phyloP scores from a whole-genome alignment of 30 jellyfish, hydroid and myxozoan genomes.

The Aurelia aurita region DNA sequence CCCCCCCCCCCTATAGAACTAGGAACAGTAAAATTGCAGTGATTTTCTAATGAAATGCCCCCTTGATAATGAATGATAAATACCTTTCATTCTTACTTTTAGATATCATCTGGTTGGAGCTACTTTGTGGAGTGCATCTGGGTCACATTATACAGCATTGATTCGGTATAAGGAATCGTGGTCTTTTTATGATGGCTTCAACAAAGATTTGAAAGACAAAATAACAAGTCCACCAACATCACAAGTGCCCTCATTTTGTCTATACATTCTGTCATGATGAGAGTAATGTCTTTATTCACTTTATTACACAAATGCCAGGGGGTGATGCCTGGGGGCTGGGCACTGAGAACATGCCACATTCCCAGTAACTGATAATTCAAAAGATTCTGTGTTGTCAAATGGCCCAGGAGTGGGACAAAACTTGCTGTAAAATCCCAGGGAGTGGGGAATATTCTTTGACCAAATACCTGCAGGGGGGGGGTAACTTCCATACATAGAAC shows the following conservation, averaged over 20 bases:
- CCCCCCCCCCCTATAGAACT: too few species aligned
- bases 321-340: not conserved
- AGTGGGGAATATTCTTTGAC: slow-evolving; percentile 2
- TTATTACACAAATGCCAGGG: not conserved
- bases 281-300: slow-evolving; percentile 12
- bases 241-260: slow-evolving; percentile 52
- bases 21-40: too few species aligned
- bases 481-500: not conserved
- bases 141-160: slow-evolving; percentile 24
- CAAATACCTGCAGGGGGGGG: slow-evolving; percentile 32
- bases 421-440: slow-evolving; percentile 1
- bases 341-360: not conserved
- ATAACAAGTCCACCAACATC: slow-evolving; percentile 39
- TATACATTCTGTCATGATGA: slow-evolving; percentile 18
- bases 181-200: slow-evolving; percentile 46
- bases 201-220: slow-evolving; percentile 37
- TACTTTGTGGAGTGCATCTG: slow-evolving; percentile 42
- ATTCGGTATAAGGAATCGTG: slow-evolving; percentile 39
- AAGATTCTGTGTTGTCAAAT: slow-evolving; percentile 20
- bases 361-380: not conserved
- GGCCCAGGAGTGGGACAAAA: slow-evolving; percentile 21
- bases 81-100: slow-evolving; percentile 12
- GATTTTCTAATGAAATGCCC: too few species aligned
- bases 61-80: slow-evolving; percentile 8
- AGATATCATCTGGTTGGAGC: slow-evolving; percentile 42